Conservation (phyloP, 2,797 vertebrate genomes). For the Onychomys leucogaster region DNA sequence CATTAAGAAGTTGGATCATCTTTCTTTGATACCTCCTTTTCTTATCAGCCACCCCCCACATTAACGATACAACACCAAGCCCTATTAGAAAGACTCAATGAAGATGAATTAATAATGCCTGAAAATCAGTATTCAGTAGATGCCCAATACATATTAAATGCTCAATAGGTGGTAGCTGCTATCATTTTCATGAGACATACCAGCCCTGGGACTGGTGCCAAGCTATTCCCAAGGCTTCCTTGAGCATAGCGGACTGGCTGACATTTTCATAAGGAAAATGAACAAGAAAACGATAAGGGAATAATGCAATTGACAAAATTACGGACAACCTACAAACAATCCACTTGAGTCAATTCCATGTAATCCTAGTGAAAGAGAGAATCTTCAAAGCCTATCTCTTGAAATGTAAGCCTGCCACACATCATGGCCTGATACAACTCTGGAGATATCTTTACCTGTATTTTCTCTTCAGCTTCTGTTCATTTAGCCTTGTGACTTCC, state of each 20-base stretch:
- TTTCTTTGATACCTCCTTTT: conserved; percentile 33
- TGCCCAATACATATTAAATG: conserved; percentile 49
- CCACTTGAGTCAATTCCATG: conserved; percentile 37
- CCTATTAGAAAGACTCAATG: conserved; percentile 5
- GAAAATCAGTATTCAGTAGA: conserved; percentile 30
- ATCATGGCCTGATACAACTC: neutral
- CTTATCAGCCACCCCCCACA: neutral
- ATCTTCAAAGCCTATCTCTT: neutral
- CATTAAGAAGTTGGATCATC: conserved; percentile 28
- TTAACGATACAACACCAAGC: neutral
- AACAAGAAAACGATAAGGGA: conserved; percentile 46
- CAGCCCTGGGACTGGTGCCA: neutral
- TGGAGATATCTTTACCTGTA: neutral
- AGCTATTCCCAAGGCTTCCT: conserved; percentile 49
- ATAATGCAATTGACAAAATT: conserved; percentile 60
- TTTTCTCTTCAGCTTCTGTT: neutral
- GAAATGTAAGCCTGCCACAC: neutral
- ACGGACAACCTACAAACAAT: conserved; percentile 53
- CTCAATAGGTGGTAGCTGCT: conserved; percentile 13
- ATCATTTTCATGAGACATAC: conserved; percentile 37
- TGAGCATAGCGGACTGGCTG: conserved; percentile 15
- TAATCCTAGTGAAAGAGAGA: conserved; percentile 47
- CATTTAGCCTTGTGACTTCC: neutral
- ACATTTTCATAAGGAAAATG: conserved; percentile 61
- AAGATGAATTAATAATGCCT: conserved; percentile 42